Evolutionary conservation across 2,888 invertebrate genomes (phyloP), one percentile per base, ranked within the genome.

Genomic region (Drosophila tripunctata): DNA sequence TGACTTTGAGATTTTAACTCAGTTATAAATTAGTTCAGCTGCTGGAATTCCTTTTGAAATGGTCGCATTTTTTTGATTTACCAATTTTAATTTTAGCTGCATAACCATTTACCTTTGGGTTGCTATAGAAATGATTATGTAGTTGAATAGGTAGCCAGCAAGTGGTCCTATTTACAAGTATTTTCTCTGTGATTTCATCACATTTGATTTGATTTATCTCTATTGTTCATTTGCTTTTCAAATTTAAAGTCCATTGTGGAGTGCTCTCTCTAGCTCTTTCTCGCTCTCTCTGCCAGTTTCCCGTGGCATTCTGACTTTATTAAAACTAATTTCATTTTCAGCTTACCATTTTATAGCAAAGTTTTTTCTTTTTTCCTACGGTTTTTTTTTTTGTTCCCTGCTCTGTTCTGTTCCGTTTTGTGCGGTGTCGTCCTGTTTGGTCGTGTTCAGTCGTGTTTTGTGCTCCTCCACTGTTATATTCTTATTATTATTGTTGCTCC

Each of bases 271-370:
- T 10, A 27, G 10, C 2, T 27, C 10, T 27, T 19, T 21, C 22
- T 27, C 31, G 12, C 51, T 33, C 5, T 8, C 7, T 24, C 24
- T 24, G 43, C 22, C 35, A 52, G 40, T 50, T 66, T 75, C 68
- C 78, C 72, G 69, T 70, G 66, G 69, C 80, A 51, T 84, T 87
- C 78, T 67, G 72, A 75, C 82, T 84, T 84, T 84, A 84, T 84
- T 87, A 72, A 65, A 84, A 74, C 78, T 68, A 70, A 84, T 80
- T 84, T 84, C 64, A 64, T 63, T 69, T 80, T 60, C 66, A 63
- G 57, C 66, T 63, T 61, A 64, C 67, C 56, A 44, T 70, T 73
- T 78, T 69, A 61, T 66, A 64, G 33, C 47, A 55, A 52, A 73
- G 48, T 48, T 48, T 31, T 31, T 47, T 33, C 21, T 47, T 45